Percentiles rank a stretch among this genome's conserved stretches.
Conservation (phyloP, 2,797 vertebrate genomes). For the Channa striata region DNA sequence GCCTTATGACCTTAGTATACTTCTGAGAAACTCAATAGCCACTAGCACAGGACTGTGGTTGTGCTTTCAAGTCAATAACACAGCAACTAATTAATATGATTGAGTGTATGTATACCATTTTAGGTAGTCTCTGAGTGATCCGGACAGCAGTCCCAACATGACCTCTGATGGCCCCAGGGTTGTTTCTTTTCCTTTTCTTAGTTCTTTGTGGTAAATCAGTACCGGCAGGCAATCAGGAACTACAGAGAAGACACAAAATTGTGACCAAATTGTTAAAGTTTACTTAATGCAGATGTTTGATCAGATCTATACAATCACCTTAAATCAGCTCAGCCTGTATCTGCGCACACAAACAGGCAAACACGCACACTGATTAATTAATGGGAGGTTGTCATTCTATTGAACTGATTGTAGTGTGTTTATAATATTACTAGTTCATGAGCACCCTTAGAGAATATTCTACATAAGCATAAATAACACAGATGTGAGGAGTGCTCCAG, state of each 20-base stretch:
- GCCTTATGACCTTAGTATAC: constrained; percentile 56
- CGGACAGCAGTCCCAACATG: constrained; percentile 88
- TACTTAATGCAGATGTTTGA: constrained; percentile 78
- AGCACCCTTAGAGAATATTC: too few species aligned
- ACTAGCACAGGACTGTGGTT: constrained; percentile 40
- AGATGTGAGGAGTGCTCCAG: not conserved
- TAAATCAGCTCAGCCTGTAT: constrained; percentile 81
- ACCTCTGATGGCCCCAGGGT: constrained; percentile 87
- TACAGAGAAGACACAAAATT: constrained; percentile 41
- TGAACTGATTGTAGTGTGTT: too few species aligned
- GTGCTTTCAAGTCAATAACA: constrained; percentile 27
- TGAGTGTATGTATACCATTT: constrained; percentile 81
- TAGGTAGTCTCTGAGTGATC: constrained; percentile 89
- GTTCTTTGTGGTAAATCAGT: constrained; percentile 86
- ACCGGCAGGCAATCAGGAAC: constrained; percentile 88
- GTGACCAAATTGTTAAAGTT: not conserved
- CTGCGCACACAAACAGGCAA: constrained; percentile 64
- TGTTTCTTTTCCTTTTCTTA: too few species aligned
- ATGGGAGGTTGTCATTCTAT: too few species aligned
- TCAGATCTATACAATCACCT: constrained; percentile 89
- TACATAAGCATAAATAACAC: constrained; percentile 2
- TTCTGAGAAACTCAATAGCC: constrained; percentile 46
- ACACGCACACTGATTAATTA: constrained; percentile 44
- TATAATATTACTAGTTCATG: too few species aligned
- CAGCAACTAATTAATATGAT: constrained; percentile 53